These are phyloP conservation scores for Drosophila asahinai DNA, from an alignment of 1,140 invertebrate genomes.

Conservation along the genomic window DNA sequence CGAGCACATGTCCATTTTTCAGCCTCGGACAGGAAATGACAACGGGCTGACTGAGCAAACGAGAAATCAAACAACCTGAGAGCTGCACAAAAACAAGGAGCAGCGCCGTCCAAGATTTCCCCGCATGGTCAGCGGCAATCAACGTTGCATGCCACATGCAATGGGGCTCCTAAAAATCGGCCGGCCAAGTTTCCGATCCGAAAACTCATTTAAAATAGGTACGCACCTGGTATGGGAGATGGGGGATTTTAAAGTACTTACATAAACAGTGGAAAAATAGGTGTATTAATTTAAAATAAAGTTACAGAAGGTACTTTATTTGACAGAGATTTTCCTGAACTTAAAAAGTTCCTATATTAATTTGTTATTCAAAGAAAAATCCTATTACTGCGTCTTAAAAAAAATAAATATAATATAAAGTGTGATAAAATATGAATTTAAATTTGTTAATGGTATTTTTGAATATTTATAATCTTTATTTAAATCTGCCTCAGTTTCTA, in stretches of 20 bases:
- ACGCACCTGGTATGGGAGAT: constrained; percentile 6
- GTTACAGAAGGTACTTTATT: too few species aligned
- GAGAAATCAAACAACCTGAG: constrained; percentile 56
- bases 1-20: constrained; percentile 33
- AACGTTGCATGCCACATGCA: constrained; percentile 48
- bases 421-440: too few species aligned
- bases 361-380: too few species aligned
- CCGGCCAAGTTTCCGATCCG: constrained; percentile 18
- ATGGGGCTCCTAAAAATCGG: constrained; percentile 20
- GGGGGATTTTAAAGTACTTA: constrained; percentile 15
- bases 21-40: constrained; percentile 41
- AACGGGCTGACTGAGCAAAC: constrained; percentile 41
- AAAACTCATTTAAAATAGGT: constrained; percentile 49
- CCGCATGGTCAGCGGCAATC: constrained; percentile 42
- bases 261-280: neutral
- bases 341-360: too few species aligned
- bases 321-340: too few species aligned
- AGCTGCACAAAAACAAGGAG: constrained; percentile 28
- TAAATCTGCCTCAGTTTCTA: too few species aligned
- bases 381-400: too few species aligned
- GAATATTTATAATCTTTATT: too few species aligned
- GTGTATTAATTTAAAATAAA: neutral
- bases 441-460: too few species aligned
- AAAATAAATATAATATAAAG: too few species aligned
- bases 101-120: constrained; percentile 21